Base-by-base conservation (phyloP, 2,888 invertebrate genomes). In the Harpagoxenus sublaevis region DNA sequence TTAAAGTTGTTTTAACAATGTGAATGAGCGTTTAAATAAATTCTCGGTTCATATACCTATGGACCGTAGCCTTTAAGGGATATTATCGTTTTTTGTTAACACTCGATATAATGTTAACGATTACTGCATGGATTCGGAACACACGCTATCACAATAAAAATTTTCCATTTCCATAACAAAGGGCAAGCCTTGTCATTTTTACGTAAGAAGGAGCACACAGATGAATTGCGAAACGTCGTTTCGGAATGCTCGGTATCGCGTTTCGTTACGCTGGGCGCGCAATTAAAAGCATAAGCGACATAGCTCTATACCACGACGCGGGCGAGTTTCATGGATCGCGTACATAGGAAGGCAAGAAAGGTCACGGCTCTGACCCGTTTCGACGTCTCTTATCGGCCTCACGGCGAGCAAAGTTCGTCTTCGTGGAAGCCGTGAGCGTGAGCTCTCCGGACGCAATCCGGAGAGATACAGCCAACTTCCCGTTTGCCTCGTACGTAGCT, bases 331-430 rank as follows among this genome's bases (percentile, higher is more conserved):
- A 78, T 79, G 79, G 63, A 83, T 70, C 68, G 78, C 55, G 85
- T 70, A 86, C 84, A 79, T 84, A 86, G 87, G 86, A 90, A 91
- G 91, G 90, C 91, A 90, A 87, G 89, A 93, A 92, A 92, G 94
- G 94, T 94, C 94, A 94, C 89, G 94, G 93, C 94, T 94, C 91
- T 92, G 94, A 94, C 94, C 94, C 92, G 92, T 92, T 94, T 94
- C 91, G 90, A 87, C 88, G 89, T 91, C 88, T 94, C 89, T 94
- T 94, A 94, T 94, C 94, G 90, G 89, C 86, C 87, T 89, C 90
- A 88, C 84, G 87, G 87, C 87, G 93, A 91, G 87, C 92, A 93
- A 93, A 93, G 93, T 93, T 92, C 93, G 90, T 79, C 78, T 84
- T 85, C 85, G 79, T 85, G 83, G 86, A 84, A 84, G 85, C 65